Conservation (phyloP, 2,888 invertebrate species). For the Stenchaetothrips biformis region DNA sequence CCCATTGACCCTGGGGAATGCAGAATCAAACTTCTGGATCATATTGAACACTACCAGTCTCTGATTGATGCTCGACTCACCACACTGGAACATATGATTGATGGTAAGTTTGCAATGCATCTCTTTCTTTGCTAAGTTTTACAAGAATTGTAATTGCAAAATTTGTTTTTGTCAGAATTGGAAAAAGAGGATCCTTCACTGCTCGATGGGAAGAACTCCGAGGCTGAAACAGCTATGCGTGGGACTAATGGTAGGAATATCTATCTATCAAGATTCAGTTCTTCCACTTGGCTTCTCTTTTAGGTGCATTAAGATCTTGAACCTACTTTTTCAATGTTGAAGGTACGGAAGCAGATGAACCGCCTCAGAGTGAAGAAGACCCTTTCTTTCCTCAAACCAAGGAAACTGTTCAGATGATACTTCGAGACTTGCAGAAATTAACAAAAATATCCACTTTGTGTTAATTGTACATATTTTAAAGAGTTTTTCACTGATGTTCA, state of each 20-base stretch:
- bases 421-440: conserved; percentile 56
- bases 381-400: conserved; percentile 61
- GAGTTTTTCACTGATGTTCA: background rate
- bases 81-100: conserved; percentile 70
- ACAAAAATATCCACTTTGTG: conserved; percentile 44
- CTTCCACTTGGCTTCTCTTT: conserved; percentile 16
- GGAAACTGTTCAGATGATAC: conserved; percentile 67
- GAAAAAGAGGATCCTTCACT: conserved; percentile 39
- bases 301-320: conserved; percentile 22
- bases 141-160: background rate
- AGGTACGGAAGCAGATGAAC: background rate
- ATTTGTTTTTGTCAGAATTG: conserved; percentile 37
- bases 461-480: background rate
- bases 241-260: background rate
- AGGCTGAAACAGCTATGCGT: background rate
- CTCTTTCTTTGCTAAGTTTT: conserved; percentile 21
- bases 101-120: conserved; percentile 46
- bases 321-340: background rate
- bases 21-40: conserved; percentile 67
- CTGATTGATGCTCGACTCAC: conserved; percentile 66
- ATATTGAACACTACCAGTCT: conserved; percentile 69
- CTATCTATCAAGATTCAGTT: background rate
- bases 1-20: conserved; percentile 76
- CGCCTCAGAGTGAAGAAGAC: conserved; percentile 48
- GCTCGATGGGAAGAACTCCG: background rate